Conservation (phyloP, 2,113 vertebrate species). For the Myrmecobius fasciatus region DNA sequence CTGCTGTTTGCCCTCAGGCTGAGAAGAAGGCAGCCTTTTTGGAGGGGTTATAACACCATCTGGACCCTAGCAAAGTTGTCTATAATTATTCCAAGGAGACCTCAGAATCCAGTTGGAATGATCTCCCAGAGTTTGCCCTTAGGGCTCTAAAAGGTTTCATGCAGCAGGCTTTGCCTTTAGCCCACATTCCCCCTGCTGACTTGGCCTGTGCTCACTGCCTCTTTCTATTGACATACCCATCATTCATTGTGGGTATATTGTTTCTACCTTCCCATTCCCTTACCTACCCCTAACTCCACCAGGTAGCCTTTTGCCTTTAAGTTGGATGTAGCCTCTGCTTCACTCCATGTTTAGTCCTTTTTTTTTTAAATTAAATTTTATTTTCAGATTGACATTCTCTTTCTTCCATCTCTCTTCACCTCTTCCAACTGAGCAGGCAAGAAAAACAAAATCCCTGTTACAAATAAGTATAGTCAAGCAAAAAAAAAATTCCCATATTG, state of each 20-base stretch:
- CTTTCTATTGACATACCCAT: neutral
- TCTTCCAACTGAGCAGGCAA: neutral
- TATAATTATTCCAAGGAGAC: conserved; percentile 1
- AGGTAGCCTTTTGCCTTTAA: neutral
- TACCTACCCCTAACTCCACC: neutral
- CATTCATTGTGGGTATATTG: neutral
- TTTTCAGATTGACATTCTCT: neutral
- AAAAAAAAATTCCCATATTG: neutral
- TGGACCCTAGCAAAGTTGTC: neutral
- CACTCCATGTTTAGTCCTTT: neutral
- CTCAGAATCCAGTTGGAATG: neutral
- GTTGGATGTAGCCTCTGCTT: neutral
- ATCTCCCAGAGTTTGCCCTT: neutral
- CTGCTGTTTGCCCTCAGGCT: neutral
- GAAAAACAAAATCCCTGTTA: neutral
- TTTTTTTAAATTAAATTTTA: neutral
- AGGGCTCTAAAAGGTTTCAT: neutral
- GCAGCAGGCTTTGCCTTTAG: neutral
- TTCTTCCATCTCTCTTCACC: neutral
- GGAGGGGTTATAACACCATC: neutral
- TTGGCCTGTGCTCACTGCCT: neutral
- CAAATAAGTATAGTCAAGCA: neutral
- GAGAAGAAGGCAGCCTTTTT: neutral
- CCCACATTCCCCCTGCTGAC: neutral
- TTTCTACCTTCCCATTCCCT: neutral